Evolutionary conservation across 2,888 invertebrate genomes (phyloP).

Genomic region (Oligia latruncula): DNA sequence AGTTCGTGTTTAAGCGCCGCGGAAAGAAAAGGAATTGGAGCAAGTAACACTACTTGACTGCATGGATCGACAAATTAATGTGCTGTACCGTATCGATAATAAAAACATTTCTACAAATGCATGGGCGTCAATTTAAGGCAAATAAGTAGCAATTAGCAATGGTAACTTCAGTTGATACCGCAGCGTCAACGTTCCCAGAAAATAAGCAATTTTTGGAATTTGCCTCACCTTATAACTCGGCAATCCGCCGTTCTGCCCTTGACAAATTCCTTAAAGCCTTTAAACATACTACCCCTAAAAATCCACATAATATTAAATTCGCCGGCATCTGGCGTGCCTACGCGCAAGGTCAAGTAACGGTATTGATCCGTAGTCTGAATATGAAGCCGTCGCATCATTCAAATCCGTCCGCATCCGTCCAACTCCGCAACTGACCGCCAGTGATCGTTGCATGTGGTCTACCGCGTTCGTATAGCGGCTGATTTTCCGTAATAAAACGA

Average conservation of each 20-base stretch:
- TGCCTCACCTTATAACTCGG: neutral
- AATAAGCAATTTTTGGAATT: neutral
- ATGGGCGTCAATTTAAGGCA: neutral
- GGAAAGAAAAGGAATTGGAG: slow-evolving; percentile 17
- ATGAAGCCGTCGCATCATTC: slow-evolving; percentile 48
- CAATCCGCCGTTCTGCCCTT: neutral
- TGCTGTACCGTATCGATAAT: slow-evolving; percentile 6
- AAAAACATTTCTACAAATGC: neutral
- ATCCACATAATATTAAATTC: slow-evolving; percentile 34
- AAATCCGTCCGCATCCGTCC: slow-evolving; percentile 10
- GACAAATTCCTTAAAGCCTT: slow-evolving; percentile 19
- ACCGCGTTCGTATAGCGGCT: slow-evolving; percentile 34
- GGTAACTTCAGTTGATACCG: neutral
- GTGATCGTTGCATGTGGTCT: slow-evolving; percentile 49
- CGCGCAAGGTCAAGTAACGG: slow-evolving; percentile 71
- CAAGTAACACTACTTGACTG: slow-evolving; percentile 12
- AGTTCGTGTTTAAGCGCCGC: slow-evolving; percentile 25
- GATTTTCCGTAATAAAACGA: slow-evolving; percentile 51
- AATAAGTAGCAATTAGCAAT: neutral
- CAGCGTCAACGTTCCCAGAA: neutral
- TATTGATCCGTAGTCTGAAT: slow-evolving; percentile 63
- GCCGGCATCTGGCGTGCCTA: slow-evolving; percentile 35
- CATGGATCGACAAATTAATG: slow-evolving; percentile 23
- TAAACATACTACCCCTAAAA: slow-evolving; percentile 37
- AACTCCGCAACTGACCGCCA: slow-evolving; percentile 14